phyloP scores from a whole-genome alignment of 2,797 vertebrate genomes.

The Poecile montanus region DNA sequence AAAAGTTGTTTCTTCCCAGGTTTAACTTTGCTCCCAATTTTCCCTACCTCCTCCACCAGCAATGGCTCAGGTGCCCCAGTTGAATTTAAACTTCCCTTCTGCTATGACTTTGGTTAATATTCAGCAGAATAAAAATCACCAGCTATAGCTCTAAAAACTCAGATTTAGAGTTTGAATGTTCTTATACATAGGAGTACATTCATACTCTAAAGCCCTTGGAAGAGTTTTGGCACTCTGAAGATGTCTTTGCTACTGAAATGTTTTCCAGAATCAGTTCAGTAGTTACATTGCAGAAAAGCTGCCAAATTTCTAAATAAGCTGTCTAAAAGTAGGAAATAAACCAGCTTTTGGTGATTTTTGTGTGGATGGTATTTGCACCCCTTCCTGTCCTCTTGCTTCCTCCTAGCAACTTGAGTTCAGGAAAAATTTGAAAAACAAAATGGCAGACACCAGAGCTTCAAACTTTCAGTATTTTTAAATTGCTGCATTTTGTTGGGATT shows the following conservation, averaged over 20 bases:
- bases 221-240: background rate
- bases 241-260: background rate
- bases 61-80: background rate
- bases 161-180: background rate
- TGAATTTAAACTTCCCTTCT: background rate
- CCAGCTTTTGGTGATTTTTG: background rate
- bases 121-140: background rate
- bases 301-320: background rate
- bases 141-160: background rate
- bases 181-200: too few species aligned
- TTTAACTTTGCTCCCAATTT: background rate
- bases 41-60: background rate
- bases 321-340: background rate
- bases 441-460: background rate
- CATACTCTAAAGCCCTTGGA: background rate
- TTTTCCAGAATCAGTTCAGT: background rate
- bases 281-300: background rate
- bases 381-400: background rate
- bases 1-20: background rate
- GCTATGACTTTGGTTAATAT: background rate
- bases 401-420: background rate
- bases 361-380: background rate
- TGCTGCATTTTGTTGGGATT: background rate
- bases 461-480: background rate
- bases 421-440: background rate